These are phyloP conservation scores for Columba janthina DNA, from an alignment of 2,113 vertebrate species.

Conservation along the genomic window DNA sequence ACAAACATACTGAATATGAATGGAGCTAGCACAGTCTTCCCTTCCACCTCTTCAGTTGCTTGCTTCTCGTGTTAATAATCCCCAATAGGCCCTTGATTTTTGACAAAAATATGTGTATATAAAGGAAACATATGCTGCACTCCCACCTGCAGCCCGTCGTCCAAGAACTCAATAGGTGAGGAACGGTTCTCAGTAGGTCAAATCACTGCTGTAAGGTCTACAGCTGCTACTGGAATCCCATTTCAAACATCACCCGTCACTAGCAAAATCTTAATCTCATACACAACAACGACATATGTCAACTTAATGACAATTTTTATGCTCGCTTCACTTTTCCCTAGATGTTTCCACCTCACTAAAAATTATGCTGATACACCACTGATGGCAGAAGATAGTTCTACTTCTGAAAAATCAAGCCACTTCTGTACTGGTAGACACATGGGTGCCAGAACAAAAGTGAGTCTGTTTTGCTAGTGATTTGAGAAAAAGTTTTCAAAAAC, in stretches of 20 bases:
- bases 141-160: background rate
- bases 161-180: background rate
- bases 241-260: background rate
- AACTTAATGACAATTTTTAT: background rate
- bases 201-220: background rate
- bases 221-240: background rate
- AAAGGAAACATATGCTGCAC: background rate
- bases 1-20: background rate
- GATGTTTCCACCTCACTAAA: background rate
- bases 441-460: background rate
- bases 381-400: background rate
- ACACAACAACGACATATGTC: background rate
- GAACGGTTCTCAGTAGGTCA: background rate
- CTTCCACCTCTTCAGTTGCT: background rate
- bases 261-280: background rate
- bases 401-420: background rate
- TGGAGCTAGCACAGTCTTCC: background rate
- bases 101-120: background rate
- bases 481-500: background rate
- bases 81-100: background rate
- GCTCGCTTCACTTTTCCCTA: background rate
- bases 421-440: background rate
- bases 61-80: background rate
- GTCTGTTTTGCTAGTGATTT: background rate
- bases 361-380: background rate